Base-by-base conservation (phyloP, 2,888 invertebrate species). In the Acanthoscelides obtectus region DNA sequence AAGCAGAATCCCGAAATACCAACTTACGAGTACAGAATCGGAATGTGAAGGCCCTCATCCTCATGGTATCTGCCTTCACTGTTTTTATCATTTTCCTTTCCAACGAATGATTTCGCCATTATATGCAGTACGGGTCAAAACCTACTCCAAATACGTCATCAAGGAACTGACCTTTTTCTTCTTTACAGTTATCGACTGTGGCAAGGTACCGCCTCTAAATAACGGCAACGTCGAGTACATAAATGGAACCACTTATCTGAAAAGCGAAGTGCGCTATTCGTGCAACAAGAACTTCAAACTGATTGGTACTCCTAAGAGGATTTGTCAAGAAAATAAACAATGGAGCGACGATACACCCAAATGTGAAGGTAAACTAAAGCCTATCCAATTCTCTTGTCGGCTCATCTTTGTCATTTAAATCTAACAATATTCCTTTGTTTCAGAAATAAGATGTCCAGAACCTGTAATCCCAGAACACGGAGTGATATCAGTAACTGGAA, bases 371-470 rank as follows among this genome's bases (percentile, higher is more conserved):
- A 87, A 72, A 65, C 69, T 69, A 2, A n/a, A n/a, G n/a, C n/a
- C n/a, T n/a, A n/a, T 20, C 65, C 19, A 69, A 22, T 25, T 27
- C 65, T 71, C 17, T 66, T 67, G 21, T 22, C 22, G 12, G 22
- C 20, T 17, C 4, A 20, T 66, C 20, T 20, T 20, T 19, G 22
- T 66, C 21, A 20, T 66, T 66, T 66, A 71, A 20, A 66, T 45
- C 27, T 3, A 20, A 27, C 66, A n/a, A n/a, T n/a, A n/a, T n/a
- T n/a, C n/a, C n/a, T 72, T 70, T 70, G 71, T 82, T 84, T 0
- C 84, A 94, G 96, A 96, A 87, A 94, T 96, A 76, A 91, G 96
- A 70, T 97, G 97, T 80, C 89, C 92, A 0, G 95, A 95, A 80
- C 96, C 97, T 0, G 86, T 91, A 1, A 87, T 95, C 25, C 93